These are phyloP conservation scores for Seira ritae DNA, from an alignment of 2,888 invertebrate genomes.

Conservation along the genomic window DNA sequence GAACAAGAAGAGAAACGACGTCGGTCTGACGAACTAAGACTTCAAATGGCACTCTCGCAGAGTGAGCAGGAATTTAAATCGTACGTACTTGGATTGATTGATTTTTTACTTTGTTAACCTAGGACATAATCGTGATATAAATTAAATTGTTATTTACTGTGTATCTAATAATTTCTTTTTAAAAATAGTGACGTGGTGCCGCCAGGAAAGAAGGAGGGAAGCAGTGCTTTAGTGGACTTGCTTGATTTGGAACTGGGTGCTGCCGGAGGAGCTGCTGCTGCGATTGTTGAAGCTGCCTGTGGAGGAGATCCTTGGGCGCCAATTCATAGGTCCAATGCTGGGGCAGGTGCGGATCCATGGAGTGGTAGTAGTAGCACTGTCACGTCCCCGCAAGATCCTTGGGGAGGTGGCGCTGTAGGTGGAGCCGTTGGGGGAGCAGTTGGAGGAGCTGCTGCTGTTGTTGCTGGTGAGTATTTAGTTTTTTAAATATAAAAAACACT, in stretches of 20 bases:
- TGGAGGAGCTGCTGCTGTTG: slow-evolving; percentile 46
- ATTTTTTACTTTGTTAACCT: slow-evolving; percentile 40
- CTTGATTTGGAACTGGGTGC: slow-evolving; percentile 86
- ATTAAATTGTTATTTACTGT: slow-evolving; percentile 4
- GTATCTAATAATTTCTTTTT: neutral
- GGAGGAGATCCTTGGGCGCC: slow-evolving; percentile 74
- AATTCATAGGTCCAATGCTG: slow-evolving; percentile 41
- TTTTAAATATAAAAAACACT: neutral
- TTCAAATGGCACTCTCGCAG: slow-evolving; percentile 96
- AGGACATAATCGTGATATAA: no score
- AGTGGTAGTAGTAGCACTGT: slow-evolving; percentile 71
- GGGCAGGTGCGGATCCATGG: slow-evolving; percentile 66
- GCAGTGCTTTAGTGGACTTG: slow-evolving; percentile 82
- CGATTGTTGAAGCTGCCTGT: slow-evolving; percentile 75
- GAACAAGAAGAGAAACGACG: slow-evolving; percentile 96
- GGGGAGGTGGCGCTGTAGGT: slow-evolving; percentile 53
- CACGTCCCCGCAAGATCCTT: slow-evolving; percentile 71
- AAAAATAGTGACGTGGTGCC: slow-evolving; percentile 37
- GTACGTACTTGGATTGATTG: slow-evolving; percentile 43
- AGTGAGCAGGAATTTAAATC: slow-evolving; percentile 94
- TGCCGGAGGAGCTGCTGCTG: slow-evolving; percentile 76
- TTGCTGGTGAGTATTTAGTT: slow-evolving; percentile 36
- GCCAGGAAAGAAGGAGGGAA: slow-evolving; percentile 53
- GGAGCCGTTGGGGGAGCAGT: neutral
- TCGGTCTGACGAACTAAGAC: slow-evolving; percentile 95